These are phyloP conservation scores for Petrolisthes manimaculis DNA, from an alignment of 2,888 invertebrate genomes.

Conservation along the genomic window DNA sequence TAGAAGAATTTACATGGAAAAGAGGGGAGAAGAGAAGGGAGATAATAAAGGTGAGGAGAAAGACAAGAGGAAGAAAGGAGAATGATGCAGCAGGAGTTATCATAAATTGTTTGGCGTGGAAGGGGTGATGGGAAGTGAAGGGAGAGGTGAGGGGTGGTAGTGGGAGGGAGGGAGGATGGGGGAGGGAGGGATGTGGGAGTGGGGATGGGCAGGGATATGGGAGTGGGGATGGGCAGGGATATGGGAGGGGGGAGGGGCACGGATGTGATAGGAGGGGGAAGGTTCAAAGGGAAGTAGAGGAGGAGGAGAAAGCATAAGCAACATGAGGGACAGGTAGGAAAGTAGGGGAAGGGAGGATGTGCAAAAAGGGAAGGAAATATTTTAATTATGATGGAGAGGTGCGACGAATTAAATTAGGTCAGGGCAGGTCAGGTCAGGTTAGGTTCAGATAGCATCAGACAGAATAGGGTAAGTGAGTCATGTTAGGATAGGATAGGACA, in stretches of 20 bases:
- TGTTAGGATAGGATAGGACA: no score
- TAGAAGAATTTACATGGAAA: no score
- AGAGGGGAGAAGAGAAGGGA: neutral
- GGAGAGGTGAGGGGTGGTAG: neutral
- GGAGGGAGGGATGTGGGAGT: neutral
- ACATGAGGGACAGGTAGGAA: neutral
- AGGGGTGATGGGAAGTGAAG: neutral
- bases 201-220: neutral
- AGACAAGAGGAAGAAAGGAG: neutral
- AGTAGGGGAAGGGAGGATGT: neutral
- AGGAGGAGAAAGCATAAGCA: neutral
- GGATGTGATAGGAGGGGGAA: neutral
- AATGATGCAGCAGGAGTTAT: no score
- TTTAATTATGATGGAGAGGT: no score
- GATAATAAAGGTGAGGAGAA: neutral
- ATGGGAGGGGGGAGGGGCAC: constrained; percentile 9
- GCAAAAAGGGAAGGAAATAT: no score
- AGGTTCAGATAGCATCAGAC: no score
- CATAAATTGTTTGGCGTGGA: neutral
- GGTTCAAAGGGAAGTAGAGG: no score
- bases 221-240: neutral
- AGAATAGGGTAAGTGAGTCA: no score
- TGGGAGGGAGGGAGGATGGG: neutral
- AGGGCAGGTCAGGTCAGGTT: no score
- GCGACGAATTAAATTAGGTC: no score